Base-by-base conservation (phyloP, 2,888 invertebrate species). In the Protodeltote pygarga region DNA sequence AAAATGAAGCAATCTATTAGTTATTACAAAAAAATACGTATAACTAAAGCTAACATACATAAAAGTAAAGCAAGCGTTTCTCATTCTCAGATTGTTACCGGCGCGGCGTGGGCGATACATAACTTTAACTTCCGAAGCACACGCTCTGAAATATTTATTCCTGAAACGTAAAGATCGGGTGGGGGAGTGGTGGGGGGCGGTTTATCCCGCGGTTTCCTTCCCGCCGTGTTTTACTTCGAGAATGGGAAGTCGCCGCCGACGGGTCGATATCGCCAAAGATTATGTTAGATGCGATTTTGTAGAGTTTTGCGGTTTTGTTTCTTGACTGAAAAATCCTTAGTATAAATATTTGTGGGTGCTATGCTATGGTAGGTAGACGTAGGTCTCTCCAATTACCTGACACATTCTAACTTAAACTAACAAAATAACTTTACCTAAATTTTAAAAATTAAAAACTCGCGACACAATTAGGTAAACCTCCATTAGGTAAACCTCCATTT, bases 131-230 rank as follows among this genome's bases (percentile, higher is more conserved):
- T 91, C 86, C 89, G 84, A 88, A 91, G 91, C 91, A 91, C 90
- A 91, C 89, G 90, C 89, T 91, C 91, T 92, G 91, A 91, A 92
- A 91, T 92, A 92, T 92, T 91, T 91, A 92, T 92, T 91, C 91
- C 89, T 90, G 90, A 91, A 91, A 90, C 90, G 92, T 91, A 91
- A 91, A 91, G 91, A 91, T 89, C 89, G 89, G 87, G 86, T 71
- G 81, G 80, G 76, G 75, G 65, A 51, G 75, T 45, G 77, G 48
- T 57, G 75, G 75, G 66, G 80, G 84, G 82, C 59, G 88, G 90
- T 88, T 89, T 90, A 90, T 89, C 90, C 90, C 91, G 91, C 90
- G 91, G 91, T 92, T 92, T 90, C 90, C 90, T 89, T 87, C 88
- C 91, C 90, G 84, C 85, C 91, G 90, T 91, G 91, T 92, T 92